phyloP scores from a whole-genome alignment of 2,888 invertebrate genomes.

The Acrocera orbiculus region DNA sequence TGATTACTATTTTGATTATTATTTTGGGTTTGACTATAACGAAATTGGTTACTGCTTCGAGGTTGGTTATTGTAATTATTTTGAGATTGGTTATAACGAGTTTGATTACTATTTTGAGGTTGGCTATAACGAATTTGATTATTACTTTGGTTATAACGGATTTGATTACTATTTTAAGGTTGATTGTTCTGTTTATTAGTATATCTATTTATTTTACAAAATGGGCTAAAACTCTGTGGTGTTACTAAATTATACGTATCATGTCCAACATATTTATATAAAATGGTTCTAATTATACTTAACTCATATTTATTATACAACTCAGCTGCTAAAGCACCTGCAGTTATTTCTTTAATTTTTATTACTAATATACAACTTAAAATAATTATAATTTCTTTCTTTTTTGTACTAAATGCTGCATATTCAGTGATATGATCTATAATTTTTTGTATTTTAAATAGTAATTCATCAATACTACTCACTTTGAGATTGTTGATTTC shows the following conservation, averaged over 20 bases:
- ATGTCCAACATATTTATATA: slow-evolving; percentile 2
- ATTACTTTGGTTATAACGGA: too few relatives aligned
- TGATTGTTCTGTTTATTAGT: too few relatives aligned
- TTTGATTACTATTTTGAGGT: too few relatives aligned
- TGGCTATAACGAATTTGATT: too few relatives aligned
- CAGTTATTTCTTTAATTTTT: background rate
- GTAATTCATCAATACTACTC: slow-evolving; percentile 1
- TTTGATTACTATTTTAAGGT: too few relatives aligned
- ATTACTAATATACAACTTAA: background rate
- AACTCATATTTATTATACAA: background rate
- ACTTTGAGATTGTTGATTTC: background rate
- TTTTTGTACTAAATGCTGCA: slow-evolving; percentile 1
- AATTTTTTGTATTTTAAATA: slow-evolving; percentile 1
- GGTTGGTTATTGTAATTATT: too few relatives aligned
- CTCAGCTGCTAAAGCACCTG: background rate
- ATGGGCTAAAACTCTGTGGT: too few relatives aligned
- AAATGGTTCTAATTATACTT: background rate
- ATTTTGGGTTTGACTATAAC: too few relatives aligned
- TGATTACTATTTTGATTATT: too few relatives aligned
- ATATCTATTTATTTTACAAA: too few relatives aligned
- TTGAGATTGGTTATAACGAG: too few relatives aligned
- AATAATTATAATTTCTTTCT: background rate
- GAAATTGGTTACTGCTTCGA: too few relatives aligned
- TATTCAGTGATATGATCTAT: background rate
- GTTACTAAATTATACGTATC: slow-evolving; percentile 2